phyloP scores from a whole-genome alignment of 2,888 invertebrate genomes.

The Barypeithes pellucidus region DNA sequence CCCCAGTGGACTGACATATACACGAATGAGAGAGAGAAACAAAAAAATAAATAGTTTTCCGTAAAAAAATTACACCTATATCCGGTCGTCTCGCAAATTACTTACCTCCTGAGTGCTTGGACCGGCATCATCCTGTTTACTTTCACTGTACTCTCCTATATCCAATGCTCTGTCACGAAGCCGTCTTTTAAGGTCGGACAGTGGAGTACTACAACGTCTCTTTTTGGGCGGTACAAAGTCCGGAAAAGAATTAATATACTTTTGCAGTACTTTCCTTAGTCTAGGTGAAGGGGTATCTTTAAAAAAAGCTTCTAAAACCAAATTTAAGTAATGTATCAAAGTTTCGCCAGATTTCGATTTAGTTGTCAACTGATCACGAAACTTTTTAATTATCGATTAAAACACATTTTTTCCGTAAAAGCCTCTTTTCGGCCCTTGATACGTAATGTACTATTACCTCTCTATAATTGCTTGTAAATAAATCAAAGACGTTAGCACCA shows the following conservation, averaged over 20 bases:
- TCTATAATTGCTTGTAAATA: too few relatives aligned
- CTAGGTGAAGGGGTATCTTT: constrained; percentile 71
- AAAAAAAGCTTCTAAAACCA: constrained; percentile 70
- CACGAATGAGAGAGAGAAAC: too few relatives aligned
- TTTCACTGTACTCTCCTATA: constrained; percentile 43
- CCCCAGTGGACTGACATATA: too few relatives aligned
- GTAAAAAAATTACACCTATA: too few relatives aligned
- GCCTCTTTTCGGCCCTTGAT: too few relatives aligned
- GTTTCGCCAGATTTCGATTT: too few relatives aligned
- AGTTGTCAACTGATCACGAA: too few relatives aligned
- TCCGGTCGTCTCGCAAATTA: background rate
- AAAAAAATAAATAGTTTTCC: too few relatives aligned
- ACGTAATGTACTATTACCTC: too few relatives aligned
- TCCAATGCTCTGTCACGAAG: constrained; percentile 67
- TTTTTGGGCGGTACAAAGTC: constrained; percentile 65
- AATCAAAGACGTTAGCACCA: too few relatives aligned
- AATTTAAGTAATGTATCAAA: background rate
- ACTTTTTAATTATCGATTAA: too few relatives aligned
- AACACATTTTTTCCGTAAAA: too few relatives aligned
- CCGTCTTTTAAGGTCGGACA: constrained; percentile 74
- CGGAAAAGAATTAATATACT: constrained; percentile 72
- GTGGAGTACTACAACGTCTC: constrained; percentile 66
- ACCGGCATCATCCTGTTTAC: constrained; percentile 14
- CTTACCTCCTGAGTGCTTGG: constrained; percentile 15
- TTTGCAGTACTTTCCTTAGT: constrained; percentile 72